Percentiles rank a stretch among this genome's conserved stretches.
Conservation (phyloP, 2,797 vertebrate species). For the Saxicola maurus region DNA sequence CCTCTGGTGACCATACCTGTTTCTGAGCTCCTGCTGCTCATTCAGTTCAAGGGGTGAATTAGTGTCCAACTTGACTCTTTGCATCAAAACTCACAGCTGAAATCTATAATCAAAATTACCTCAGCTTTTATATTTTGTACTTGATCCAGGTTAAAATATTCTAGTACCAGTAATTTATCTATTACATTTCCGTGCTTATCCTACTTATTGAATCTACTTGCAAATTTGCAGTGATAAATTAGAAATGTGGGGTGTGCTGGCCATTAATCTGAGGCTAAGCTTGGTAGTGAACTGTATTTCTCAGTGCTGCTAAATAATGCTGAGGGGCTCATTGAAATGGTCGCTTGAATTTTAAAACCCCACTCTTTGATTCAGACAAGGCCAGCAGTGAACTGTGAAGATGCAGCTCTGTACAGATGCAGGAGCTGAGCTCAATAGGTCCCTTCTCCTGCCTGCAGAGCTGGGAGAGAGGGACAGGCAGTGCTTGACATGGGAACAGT, state of each 20-base stretch:
- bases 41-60: neutral
- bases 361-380: neutral
- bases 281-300: neutral
- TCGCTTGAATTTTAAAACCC: neutral
- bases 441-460: neutral
- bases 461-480: neutral
- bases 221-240: neutral
- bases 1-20: neutral
- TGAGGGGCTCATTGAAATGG: neutral
- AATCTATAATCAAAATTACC: neutral
- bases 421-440: neutral
- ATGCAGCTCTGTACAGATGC: neutral
- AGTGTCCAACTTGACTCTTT: neutral
- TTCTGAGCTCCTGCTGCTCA: neutral
- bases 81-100: neutral
- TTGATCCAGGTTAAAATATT: neutral
- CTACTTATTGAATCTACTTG: neutral
- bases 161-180: neutral
- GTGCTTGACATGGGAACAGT: neutral
- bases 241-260: neutral
- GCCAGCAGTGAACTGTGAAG: neutral
- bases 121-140: neutral
- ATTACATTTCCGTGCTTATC: neutral
- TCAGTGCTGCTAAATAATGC: neutral
- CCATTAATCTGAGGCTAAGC: fast-evolving